Conservation (phyloP, 1,140 invertebrate genomes). For the Drosophila oshimai region DNA sequence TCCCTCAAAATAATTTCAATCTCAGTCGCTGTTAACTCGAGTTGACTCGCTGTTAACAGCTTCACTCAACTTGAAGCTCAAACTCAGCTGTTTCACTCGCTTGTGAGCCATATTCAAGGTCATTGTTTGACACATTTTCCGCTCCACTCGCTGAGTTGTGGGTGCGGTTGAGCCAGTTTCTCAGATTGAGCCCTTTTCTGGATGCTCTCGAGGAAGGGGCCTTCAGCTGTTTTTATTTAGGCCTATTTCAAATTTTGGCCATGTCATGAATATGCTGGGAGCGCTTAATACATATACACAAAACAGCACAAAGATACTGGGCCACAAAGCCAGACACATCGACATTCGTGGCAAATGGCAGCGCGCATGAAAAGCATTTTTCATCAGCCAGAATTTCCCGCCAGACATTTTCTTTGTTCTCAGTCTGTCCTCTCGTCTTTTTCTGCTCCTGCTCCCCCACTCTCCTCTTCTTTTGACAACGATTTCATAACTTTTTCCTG, state of each 20-base stretch:
- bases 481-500: conserved; percentile 72
- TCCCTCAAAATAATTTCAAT: not conserved
- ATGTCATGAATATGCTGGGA: conserved; percentile 69
- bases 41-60: not conserved
- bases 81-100: not conserved
- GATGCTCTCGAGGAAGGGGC: conserved; percentile 10
- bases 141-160: conserved; percentile 47
- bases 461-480: conserved; percentile 40
- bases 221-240: conserved; percentile 47
- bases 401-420: conserved; percentile 75
- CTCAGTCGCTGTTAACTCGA: not conserved
- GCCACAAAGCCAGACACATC: conserved; percentile 41
- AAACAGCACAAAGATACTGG: not conserved
- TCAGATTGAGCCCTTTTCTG: conserved; percentile 8
- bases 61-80: not conserved
- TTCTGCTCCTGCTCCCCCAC: not conserved
- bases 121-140: conserved; percentile 70
- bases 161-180: conserved; percentile 67
- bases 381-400: conserved; percentile 76
- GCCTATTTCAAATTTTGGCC: conserved; percentile 69
- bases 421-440: not conserved
- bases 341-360: conserved; percentile 66
- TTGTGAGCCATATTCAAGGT: conserved; percentile 63
- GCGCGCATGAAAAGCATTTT: conserved; percentile 77
- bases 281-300: conserved; percentile 33